Evolutionary conservation across 2,888 invertebrate species (phyloP).

Genomic region (Caenorhabditis sp.): DNA sequence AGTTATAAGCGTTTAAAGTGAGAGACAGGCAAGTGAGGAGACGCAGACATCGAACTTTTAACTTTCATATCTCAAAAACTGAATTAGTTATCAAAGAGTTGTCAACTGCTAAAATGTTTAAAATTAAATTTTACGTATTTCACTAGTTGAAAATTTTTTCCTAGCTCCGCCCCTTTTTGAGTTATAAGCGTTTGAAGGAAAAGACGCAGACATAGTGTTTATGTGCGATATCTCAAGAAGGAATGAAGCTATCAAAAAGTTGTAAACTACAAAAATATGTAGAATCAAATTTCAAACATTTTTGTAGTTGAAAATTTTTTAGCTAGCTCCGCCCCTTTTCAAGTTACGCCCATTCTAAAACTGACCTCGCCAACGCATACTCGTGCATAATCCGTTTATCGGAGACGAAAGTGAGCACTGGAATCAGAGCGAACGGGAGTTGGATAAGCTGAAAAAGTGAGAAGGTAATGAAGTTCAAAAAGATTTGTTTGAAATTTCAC

Average conservation of each 20-base stretch:
- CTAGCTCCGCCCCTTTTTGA: not conserved
- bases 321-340: not conserved
- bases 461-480: not conserved
- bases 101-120: not conserved
- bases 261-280: not conserved
- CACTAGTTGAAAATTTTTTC: not conserved
- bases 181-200: not conserved
- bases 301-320: not conserved
- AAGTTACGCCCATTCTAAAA: not conserved
- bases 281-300: not conserved
- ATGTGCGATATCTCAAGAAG: not conserved
- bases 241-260: not conserved
- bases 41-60: not conserved
- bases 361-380: constrained; percentile 89
- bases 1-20: not conserved
- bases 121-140: not conserved
- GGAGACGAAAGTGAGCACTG: constrained; percentile 90
- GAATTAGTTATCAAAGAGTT: not conserved
- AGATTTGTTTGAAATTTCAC: constrained; percentile 27
- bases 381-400: constrained; percentile 90
- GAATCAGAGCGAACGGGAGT: constrained; percentile 86
- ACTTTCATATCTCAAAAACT: not conserved
- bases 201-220: too few species aligned
- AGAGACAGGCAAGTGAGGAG: not conserved
- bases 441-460: constrained; percentile 88